Evolutionary conservation across 2,113 vertebrate species (phyloP).

Genomic region (Thymallus thymallus): DNA sequence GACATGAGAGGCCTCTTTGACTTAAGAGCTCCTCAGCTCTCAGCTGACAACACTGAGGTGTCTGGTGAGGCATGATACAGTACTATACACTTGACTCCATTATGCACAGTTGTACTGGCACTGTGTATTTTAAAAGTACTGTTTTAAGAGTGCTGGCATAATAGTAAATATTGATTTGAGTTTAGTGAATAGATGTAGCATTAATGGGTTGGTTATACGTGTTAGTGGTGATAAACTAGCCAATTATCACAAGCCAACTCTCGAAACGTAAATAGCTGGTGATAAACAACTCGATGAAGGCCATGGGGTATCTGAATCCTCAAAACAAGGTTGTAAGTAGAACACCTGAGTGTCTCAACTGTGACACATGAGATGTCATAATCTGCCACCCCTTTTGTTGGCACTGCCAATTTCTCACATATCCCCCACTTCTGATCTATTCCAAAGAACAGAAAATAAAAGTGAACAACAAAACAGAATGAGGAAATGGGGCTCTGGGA

Average conservation of each 20-base stretch:
- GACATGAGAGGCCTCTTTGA: conserved; percentile 10
- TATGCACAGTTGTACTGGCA: not conserved
- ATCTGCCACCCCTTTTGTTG: not conserved
- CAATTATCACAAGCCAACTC: too few relatives aligned
- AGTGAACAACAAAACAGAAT: not conserved
- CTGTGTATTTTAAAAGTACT: too few relatives aligned
- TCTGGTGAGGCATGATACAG: not conserved
- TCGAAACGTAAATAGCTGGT: too few relatives aligned
- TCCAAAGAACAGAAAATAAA: not conserved
- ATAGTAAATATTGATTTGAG: not conserved
- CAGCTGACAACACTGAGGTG: conserved; percentile 1
- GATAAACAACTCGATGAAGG: too few relatives aligned
- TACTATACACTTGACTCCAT: not conserved
- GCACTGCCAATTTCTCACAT: not conserved
- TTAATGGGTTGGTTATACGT: not conserved
- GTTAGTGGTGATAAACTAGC: too few relatives aligned
- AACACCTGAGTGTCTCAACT: not conserved
- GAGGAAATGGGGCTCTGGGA: too few relatives aligned
- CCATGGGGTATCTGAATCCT: not conserved
- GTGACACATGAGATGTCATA: not conserved
- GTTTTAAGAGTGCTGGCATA: not conserved
- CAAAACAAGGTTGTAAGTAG: not conserved
- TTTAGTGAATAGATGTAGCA: not conserved
- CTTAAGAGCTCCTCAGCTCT: conserved; percentile 13
- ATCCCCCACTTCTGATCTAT: not conserved